Base-by-base conservation (phyloP, 2,113 vertebrate genomes). In the Nymphicus hollandicus region DNA sequence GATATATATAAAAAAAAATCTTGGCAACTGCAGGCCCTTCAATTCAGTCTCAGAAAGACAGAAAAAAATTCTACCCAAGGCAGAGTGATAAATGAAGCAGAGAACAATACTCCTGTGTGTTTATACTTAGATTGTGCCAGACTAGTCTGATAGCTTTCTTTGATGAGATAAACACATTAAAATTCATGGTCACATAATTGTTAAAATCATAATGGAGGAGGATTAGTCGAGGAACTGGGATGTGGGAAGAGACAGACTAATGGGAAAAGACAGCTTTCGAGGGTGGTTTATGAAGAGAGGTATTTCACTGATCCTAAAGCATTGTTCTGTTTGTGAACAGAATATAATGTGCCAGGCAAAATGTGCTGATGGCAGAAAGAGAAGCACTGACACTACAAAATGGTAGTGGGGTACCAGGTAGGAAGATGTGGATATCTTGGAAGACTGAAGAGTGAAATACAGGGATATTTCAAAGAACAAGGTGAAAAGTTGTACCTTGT, bases 371-470 rank as follows among this genome's bases (percentile, higher is more conserved):
- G 31, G 9, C 53, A 74, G 47, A 44, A 79, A 52, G 50, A 79
- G 71, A 66, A 66, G 16, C 2, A 2, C 4, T 35, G 31, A 15
- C 14, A 8, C 5, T 47, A 6, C 1, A 7, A 14, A 39, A 20
- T 11, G 20, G 13, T 63, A 7, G 4, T 37, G 39, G 9, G 27
- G 27, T 39, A 52, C 10, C 1, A 1, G 10, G 13, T 20, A 37
- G 43, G 63, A 76, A 68, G 13, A 17, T 63, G 28, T n/a, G 17
- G 86, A 27, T 24, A 53, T 15, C 28, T 91, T 82, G 66, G 76
- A 80, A 70, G 29, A 37, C 19, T 60, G 17, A 66, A 53, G 19
- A 44, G 10, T 80, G 63, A 80, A 80, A 44, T 44, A 20, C 9
- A 46, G 7, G 4, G 28, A 5, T 82, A 50, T 66, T 68, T 92